Conservation (phyloP, 2,888 invertebrate genomes). For the Caenorhabditis sulstoni region DNA sequence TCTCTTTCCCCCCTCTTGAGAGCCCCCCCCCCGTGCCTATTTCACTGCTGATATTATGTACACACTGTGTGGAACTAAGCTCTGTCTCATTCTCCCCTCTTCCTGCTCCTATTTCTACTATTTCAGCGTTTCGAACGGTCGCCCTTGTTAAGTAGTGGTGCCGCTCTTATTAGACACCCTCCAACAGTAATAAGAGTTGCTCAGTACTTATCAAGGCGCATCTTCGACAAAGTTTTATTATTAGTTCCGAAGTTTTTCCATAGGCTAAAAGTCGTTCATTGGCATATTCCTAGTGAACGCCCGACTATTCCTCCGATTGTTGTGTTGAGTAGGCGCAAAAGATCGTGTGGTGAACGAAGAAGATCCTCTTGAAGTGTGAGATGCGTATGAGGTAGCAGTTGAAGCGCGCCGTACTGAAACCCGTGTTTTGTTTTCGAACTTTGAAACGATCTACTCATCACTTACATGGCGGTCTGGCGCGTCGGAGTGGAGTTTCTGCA, state of each 20-base stretch:
- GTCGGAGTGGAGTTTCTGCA: not conserved
- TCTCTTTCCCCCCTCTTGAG: slow-evolving; percentile 25
- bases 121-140: slow-evolving; percentile 1
- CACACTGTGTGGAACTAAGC: slow-evolving; percentile 30
- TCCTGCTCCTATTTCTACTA: not conserved
- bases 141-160: slow-evolving; percentile 63
- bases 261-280: slow-evolving; percentile 64
- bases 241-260: not conserved
- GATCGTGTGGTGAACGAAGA: slow-evolving; percentile 49
- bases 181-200: slow-evolving; percentile 48
- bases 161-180: slow-evolving; percentile 52
- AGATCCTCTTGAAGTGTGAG: slow-evolving; percentile 53
- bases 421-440: not conserved
- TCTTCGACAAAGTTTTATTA: slow-evolving; percentile 32
- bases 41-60: slow-evolving; percentile 55
- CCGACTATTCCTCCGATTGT: slow-evolving; percentile 23
- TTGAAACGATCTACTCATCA: not conserved
- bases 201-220: slow-evolving; percentile 56
- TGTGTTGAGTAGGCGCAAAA: slow-evolving; percentile 22
- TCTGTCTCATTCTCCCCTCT: slow-evolving; percentile 3
- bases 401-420: slow-evolving; percentile 60
- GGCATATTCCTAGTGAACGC: slow-evolving; percentile 60
- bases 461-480: slow-evolving; percentile 44
- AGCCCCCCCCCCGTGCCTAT: slow-evolving; percentile 25
- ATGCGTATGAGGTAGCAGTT: slow-evolving; percentile 57